Conservation (phyloP, 2,888 invertebrate genomes). For the Malachius bipustulatus region DNA sequence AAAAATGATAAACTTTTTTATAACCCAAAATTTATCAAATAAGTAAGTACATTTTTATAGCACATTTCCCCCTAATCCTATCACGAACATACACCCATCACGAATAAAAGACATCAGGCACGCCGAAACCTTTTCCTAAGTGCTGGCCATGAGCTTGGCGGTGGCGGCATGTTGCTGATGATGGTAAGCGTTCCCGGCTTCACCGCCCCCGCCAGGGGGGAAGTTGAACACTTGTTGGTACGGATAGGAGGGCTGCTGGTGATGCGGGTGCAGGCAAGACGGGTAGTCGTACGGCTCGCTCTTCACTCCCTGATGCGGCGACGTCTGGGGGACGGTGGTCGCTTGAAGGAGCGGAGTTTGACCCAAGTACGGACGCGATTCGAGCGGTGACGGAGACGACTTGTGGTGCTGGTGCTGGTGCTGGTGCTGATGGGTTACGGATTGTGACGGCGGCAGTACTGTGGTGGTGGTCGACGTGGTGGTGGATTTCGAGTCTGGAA, state of each 20-base stretch:
- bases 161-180: constrained; percentile 79
- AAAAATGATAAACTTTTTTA: no score
- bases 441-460: constrained; percentile 21
- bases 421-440: constrained; percentile 17
- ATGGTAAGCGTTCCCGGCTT: constrained; percentile 60
- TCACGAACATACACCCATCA: no score
- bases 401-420: constrained; percentile 23
- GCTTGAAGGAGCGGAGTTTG: constrained; percentile 45
- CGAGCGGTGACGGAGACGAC: constrained; percentile 20
- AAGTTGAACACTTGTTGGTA: constrained; percentile 48
- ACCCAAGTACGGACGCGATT: constrained; percentile 41
- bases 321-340: constrained; percentile 30
- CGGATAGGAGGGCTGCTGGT: constrained; percentile 35
- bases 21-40: no score
- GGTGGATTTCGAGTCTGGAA: constrained; percentile 8
- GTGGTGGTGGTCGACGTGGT: constrained; percentile 18
- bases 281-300: constrained; percentile 38
- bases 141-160: constrained; percentile 73
- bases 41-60: no score
- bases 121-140: no score
- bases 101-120: no score
- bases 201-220: constrained; percentile 31
- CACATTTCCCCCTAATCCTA: no score
- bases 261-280: constrained; percentile 35
- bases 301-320: no score